These are phyloP conservation scores for Spisula subtruncata DNA, from an alignment of 2,888 invertebrate species.

Conservation along the genomic window DNA sequence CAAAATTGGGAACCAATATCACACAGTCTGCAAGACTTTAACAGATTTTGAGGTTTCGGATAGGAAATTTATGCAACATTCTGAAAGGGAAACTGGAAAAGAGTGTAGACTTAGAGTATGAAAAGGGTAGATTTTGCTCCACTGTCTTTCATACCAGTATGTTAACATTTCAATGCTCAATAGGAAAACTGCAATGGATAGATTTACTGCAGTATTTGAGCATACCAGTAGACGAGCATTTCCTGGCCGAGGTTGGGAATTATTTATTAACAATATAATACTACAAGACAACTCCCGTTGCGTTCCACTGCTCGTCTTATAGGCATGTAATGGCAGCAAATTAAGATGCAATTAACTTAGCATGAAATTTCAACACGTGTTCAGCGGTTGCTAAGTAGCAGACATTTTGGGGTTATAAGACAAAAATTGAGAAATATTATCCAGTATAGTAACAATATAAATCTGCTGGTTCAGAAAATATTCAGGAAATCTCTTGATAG, in stretches of 20 bases:
- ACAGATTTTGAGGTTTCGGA: constrained; percentile 50
- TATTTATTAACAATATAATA: constrained; percentile 19
- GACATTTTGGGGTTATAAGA: not conserved
- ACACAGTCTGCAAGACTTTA: constrained; percentile 52
- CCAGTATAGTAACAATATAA: not conserved
- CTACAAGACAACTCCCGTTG: not conserved
- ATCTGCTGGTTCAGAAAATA: not conserved
- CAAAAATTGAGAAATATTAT: not conserved
- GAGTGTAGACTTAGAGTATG: not conserved
- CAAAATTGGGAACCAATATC: constrained; percentile 51
- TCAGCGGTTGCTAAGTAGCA: not conserved
- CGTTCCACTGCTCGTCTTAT: not conserved
- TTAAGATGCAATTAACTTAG: constrained; percentile 25
- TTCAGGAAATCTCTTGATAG: not conserved
- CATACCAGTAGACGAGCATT: not conserved
- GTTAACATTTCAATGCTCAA: not conserved
- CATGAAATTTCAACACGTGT: constrained; percentile 24
- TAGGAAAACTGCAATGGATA: constrained; percentile 25
- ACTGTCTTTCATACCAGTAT: not conserved
- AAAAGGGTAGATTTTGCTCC: not conserved
- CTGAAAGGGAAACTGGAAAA: constrained; percentile 30
- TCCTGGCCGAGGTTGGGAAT: not conserved
- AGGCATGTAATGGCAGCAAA: constrained; percentile 16
- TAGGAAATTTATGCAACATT: constrained; percentile 43
- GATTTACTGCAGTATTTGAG: constrained; percentile 1